Conservation (phyloP, 2,888 invertebrate genomes). For the Tetranychus piercei region DNA sequence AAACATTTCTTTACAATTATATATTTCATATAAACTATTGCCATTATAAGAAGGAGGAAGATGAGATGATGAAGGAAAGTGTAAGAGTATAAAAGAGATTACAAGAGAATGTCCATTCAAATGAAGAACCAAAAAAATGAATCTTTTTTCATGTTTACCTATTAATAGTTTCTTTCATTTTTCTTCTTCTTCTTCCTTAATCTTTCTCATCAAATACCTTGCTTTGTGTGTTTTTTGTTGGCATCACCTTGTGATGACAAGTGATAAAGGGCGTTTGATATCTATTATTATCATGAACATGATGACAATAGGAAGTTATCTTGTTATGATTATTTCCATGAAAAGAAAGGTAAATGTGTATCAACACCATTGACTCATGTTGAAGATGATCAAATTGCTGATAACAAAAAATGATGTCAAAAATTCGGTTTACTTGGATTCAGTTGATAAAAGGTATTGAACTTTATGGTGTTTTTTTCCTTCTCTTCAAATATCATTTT, state of each 20-base stretch:
- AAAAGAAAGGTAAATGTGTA: too few species aligned
- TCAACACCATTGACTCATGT: not conserved
- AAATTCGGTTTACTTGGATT: not conserved
- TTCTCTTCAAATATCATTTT: not conserved
- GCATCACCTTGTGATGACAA: not conserved
- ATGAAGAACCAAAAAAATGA: too few species aligned
- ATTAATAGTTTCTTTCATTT: not conserved
- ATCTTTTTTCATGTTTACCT: too few species aligned
- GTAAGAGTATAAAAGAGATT: too few species aligned
- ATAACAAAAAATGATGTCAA: not conserved
- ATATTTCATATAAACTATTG: not conserved
- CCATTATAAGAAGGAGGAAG: too few species aligned
- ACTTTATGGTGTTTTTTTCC: not conserved
- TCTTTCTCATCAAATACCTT: not conserved
- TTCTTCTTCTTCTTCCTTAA: not conserved
- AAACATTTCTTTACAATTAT: not conserved
- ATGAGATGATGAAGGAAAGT: too few species aligned
- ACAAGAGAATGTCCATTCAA: too few species aligned
- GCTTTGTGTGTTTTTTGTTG: not conserved
- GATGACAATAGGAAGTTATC: not conserved
- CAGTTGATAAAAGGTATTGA: not conserved
- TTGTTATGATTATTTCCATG: not conserved
- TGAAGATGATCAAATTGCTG: not conserved
- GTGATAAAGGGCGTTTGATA: not conserved
- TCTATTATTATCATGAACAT: not conserved